phyloP scores from a whole-genome alignment of 2,888 invertebrate genomes.

The Yponomeuta evonymella region DNA sequence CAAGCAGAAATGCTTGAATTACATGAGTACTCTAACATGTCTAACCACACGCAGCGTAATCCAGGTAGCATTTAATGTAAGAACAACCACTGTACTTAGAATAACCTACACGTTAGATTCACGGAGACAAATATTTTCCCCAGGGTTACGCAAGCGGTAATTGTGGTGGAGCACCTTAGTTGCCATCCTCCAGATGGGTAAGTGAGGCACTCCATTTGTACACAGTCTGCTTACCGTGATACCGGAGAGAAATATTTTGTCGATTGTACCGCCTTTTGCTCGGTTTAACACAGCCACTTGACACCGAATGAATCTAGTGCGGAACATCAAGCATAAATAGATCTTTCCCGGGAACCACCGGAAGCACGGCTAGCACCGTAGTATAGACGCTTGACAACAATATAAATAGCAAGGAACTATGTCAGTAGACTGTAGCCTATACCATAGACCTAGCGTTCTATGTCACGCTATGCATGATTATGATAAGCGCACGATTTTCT shows the following conservation, averaged over 20 bases:
- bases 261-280: constrained; percentile 65
- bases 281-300: constrained; percentile 57
- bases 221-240: constrained; percentile 74
- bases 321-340: constrained; percentile 74
- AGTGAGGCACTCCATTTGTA: constrained; percentile 75
- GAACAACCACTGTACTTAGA: constrained; percentile 65
- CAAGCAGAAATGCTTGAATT: background rate
- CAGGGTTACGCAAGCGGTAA: constrained; percentile 77
- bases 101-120: constrained; percentile 75
- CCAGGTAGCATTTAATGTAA: constrained; percentile 44
- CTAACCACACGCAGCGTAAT: constrained; percentile 4
- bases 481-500: constrained; percentile 66
- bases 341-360: constrained; percentile 75
- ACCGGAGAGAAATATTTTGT: constrained; percentile 77
- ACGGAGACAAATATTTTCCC: constrained; percentile 76
- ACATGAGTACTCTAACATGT: constrained; percentile 4
- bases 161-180: constrained; percentile 76
- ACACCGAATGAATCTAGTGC: constrained; percentile 60
- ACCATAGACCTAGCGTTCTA: constrained; percentile 56
- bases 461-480: constrained; percentile 74
- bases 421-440: constrained; percentile 47
- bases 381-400: constrained; percentile 59
- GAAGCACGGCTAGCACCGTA: constrained; percentile 65
- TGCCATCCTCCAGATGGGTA: constrained; percentile 76
- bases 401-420: constrained; percentile 34